Evolutionary conservation across 2,888 invertebrate species (phyloP), one percentile per base, ranked within the genome.

Genomic region (Abscondita cerata): DNA sequence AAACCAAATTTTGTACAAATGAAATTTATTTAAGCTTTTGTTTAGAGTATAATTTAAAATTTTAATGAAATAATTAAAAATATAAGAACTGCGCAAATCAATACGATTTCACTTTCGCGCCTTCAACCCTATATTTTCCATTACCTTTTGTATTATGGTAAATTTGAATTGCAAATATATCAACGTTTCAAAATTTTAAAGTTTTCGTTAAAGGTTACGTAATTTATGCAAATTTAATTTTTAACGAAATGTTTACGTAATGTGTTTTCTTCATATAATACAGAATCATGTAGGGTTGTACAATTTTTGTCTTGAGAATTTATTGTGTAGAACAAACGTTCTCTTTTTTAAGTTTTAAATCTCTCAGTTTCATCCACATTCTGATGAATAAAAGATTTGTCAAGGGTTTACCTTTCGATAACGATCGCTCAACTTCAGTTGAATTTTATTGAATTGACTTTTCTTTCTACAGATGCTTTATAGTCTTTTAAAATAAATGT

Each of bases 371-470:
- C 6, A 25, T 2, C 25, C 25, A 25, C 6, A 25, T 25, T 33
- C 18, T 40, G 18, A 54, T 54, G 53, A 54, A 54, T 54, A 54
- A 54, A 54, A 54, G 44, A 54, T 54, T 33, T 54, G 15, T 13
- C 19, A 52, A 19, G 19, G 40, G 16, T 31, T 54, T 41, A 31
- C 5, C 25, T 47, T 50, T 50, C 48, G 31, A 48, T 48, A 18
- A 47, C 19, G 47, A 47, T 46, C 16, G 41, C 4, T 41, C 19
- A 6, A 44, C 6, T 44, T 36, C 3, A 36, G 31, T 36, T 36
- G 11, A 12, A 9, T 36, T 25, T 40, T 40, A 40, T 15, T 18
- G 13, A 16, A 13, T 41, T 41, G 1, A 44, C 11, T 44, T 18
- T 44, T 18, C 19, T 18, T 44, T 44, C 6, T 25, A 25, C 25